Percentiles rank a stretch among this genome's conserved stretches.
phyloP scores from a whole-genome alignment of 2,113 vertebrate species.

The Rhinoderma darwinii region DNA sequence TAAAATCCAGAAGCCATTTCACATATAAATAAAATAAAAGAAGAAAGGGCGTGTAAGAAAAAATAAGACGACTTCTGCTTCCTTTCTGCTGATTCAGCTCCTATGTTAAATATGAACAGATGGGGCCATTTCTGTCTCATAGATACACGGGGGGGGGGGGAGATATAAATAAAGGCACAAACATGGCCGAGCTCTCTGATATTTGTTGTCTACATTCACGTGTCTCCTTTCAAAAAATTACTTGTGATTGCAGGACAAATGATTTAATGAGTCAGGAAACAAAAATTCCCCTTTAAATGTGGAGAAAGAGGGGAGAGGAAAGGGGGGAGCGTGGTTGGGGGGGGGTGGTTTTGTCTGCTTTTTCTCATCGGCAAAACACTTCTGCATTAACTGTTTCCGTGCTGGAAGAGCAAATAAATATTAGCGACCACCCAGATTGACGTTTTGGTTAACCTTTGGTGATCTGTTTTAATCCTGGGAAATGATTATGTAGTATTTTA shows the following conservation, averaged over 20 bases:
- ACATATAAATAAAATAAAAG: slow-evolving; percentile 44
- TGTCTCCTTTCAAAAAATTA: slow-evolving; percentile 47
- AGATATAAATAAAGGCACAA: slow-evolving; percentile 45
- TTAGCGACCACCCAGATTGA: slow-evolving; percentile 56
- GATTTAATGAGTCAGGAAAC: slow-evolving; percentile 55
- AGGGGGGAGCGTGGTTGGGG: slow-evolving; percentile 12
- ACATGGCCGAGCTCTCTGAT: slow-evolving; percentile 12
- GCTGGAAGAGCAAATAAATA: slow-evolving; percentile 56
- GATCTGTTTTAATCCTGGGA: neutral
- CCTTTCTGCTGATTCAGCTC: slow-evolving; percentile 57
- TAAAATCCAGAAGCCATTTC: slow-evolving; percentile 56
- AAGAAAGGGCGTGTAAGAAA: slow-evolving; percentile 22
- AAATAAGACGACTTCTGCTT: slow-evolving; percentile 33
- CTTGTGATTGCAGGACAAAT: slow-evolving; percentile 50
- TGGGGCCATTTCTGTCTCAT: slow-evolving; percentile 38
- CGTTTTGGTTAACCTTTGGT: slow-evolving; percentile 15
- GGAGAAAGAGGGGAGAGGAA: neutral
- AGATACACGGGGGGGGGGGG: neutral
- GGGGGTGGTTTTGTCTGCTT: slow-evolving; percentile 55
- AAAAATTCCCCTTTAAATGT: slow-evolving; percentile 48
- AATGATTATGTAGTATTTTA: neutral
- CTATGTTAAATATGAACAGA: slow-evolving; percentile 55
- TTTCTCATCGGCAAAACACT: slow-evolving; percentile 59
- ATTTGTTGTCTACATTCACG: slow-evolving; percentile 34
- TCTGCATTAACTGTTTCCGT: slow-evolving; percentile 44